These are phyloP conservation scores for Apistogramma diplotaenia DNA, from an alignment of 2,113 vertebrate genomes.

Conservation along the genomic window DNA sequence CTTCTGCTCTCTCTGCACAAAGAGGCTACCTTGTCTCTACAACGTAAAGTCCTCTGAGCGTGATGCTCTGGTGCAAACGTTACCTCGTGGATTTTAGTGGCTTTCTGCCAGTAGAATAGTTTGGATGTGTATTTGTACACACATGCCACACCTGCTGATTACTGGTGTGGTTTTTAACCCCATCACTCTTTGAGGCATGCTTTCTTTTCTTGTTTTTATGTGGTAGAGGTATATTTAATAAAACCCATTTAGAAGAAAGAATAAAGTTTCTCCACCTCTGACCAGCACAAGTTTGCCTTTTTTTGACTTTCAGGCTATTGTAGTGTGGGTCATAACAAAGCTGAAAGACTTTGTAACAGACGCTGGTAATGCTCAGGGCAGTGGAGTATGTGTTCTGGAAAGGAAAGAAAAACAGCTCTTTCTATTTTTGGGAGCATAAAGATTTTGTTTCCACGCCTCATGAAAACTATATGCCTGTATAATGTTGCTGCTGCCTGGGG, in stretches of 20 bases:
- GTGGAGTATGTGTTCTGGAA: slow-evolving; percentile 52
- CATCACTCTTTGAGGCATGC: not conserved
- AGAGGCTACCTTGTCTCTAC: not conserved
- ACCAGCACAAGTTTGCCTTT: slow-evolving; percentile 2
- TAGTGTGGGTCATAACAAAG: slow-evolving; percentile 38
- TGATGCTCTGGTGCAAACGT: not conserved
- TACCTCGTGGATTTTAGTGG: not conserved
- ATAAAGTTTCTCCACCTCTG: not conserved
- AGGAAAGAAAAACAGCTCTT: slow-evolving; percentile 50
- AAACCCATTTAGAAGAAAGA: not conserved
- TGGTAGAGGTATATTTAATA: not conserved
- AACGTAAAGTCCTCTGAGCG: not conserved
- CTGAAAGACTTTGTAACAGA: slow-evolving; percentile 50
- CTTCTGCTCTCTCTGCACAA: not conserved
- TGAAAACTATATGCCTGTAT: slow-evolving; percentile 68
- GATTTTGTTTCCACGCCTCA: slow-evolving; percentile 70
- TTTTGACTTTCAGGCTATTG: slow-evolving; percentile 32
- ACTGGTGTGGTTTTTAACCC: not conserved
- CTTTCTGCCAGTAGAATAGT: not conserved
- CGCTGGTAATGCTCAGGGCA: slow-evolving; percentile 42
- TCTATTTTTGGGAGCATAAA: slow-evolving; percentile 70
- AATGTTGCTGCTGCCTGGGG: slow-evolving; percentile 59
- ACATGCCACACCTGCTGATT: not conserved
- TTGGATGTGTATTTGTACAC: not conserved
- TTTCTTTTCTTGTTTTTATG: not conserved